phyloP scores from a whole-genome alignment of 2,797 vertebrate species.

The Loris lydekkerianus region DNA sequence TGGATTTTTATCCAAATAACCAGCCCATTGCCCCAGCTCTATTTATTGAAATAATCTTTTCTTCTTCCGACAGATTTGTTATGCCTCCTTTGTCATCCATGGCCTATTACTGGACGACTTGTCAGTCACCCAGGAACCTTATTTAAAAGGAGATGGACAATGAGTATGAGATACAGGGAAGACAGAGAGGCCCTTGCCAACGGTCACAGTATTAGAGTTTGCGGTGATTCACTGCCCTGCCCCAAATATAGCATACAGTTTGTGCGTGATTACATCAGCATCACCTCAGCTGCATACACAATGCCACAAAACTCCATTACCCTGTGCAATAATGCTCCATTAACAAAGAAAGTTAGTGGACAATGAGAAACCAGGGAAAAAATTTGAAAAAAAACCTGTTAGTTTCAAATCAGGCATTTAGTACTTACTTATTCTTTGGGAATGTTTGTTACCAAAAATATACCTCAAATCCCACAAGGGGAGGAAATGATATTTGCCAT shows the following conservation, averaged over 20 bases:
- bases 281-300: neutral
- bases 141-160: neutral
- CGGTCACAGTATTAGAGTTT: neutral
- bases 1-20: conserved; percentile 60
- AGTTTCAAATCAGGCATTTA: neutral
- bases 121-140: neutral
- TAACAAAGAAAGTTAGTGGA: neutral
- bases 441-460: conserved; percentile 48
- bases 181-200: neutral
- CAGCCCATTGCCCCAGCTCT: neutral
- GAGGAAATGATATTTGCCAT: neutral
- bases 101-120: neutral
- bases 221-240: neutral
- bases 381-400: neutral
- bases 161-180: neutral
- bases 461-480: neutral
- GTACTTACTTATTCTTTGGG: neutral
- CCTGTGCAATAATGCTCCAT: neutral
- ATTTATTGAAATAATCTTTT: conserved; percentile 3
- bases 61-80: neutral
- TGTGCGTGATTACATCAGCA: neutral
- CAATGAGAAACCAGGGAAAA: neutral
- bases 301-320: neutral
- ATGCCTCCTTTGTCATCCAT: neutral
- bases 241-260: neutral